Evolutionary conservation across 2,888 invertebrate genomes (phyloP).

Genomic region (Atrina japonica): DNA sequence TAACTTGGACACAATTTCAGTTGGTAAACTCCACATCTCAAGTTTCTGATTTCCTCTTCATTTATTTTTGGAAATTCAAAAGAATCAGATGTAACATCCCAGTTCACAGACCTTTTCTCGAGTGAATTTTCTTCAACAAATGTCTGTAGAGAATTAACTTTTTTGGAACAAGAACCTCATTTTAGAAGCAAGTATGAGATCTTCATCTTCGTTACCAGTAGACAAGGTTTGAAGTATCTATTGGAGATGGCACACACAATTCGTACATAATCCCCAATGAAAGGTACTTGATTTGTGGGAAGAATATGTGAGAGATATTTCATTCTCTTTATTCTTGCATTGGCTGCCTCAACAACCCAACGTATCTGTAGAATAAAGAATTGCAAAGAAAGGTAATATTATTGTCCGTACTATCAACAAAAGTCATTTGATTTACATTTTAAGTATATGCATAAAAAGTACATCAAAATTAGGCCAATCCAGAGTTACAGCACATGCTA

Average conservation of each 20-base stretch:
- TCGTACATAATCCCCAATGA: conserved; percentile 44
- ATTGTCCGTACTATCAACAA: too few relatives aligned
- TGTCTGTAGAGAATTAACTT: conserved; percentile 23
- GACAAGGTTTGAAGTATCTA: conserved; percentile 25
- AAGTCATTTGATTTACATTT: too few relatives aligned
- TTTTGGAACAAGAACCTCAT: conserved; percentile 18
- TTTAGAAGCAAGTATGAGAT: conserved; percentile 6
- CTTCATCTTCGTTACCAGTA: conserved; percentile 10
- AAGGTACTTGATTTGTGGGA: too few relatives aligned
- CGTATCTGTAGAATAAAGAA: conserved; percentile 26
- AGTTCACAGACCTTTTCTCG: too few relatives aligned
- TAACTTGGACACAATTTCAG: conserved; percentile 18
- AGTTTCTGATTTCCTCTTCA: conserved; percentile 8
- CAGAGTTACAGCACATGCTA: too few relatives aligned
- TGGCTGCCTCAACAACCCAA: conserved; percentile 49
- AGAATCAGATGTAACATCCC: conserved; percentile 3
- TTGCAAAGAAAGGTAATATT: too few relatives aligned
- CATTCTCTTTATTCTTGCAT: conserved; percentile 40
- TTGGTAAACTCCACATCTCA: conserved; percentile 16
- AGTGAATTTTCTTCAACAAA: too few relatives aligned
- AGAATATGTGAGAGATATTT: conserved; percentile 38
- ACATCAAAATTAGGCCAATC: too few relatives aligned
- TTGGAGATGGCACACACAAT: conserved; percentile 45
- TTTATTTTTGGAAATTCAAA: not conserved
- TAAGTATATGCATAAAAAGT: too few relatives aligned